Conservation (phyloP, 2,888 invertebrate species). For the Andrena bucephala region DNA sequence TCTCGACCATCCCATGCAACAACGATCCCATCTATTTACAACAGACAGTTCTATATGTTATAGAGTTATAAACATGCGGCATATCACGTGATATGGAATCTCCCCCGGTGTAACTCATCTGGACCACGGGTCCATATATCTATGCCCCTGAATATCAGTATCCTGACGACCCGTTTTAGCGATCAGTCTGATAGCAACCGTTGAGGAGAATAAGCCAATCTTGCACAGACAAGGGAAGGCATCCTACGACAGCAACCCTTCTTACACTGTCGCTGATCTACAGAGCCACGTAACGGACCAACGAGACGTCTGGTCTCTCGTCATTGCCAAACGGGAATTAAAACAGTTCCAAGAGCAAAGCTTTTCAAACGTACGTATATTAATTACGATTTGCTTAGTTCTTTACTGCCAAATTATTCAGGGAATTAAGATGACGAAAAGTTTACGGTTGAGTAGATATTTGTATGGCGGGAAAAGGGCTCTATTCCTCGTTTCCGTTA, state of each 20-base stretch:
- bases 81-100: constrained; percentile 66
- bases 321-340: not conserved
- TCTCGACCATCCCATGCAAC: not conserved
- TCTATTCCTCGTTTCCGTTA: not conserved
- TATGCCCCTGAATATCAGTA: constrained; percentile 73
- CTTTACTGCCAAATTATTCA: too few relatives aligned
- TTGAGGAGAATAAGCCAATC: constrained; percentile 71
- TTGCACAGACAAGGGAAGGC: constrained; percentile 13
- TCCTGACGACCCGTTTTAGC: constrained; percentile 78
- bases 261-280: not conserved
- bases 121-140: constrained; percentile 50
- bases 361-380: constrained; percentile 1
- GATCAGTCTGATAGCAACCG: constrained; percentile 81
- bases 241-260: constrained; percentile 1
- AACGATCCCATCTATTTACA: constrained; percentile 52
- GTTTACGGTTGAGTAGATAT: not conserved
- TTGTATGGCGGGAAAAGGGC: not conserved
- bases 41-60: constrained; percentile 33
- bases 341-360: not conserved
- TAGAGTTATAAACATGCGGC: constrained; percentile 61
- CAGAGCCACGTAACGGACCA: not conserved
- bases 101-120: constrained; percentile 62
- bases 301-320: not conserved
- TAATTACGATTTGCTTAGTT: not conserved
- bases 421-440: too few relatives aligned